phyloP scores from a whole-genome alignment of 2,888 invertebrate genomes.

The Priocnemis perturbator region DNA sequence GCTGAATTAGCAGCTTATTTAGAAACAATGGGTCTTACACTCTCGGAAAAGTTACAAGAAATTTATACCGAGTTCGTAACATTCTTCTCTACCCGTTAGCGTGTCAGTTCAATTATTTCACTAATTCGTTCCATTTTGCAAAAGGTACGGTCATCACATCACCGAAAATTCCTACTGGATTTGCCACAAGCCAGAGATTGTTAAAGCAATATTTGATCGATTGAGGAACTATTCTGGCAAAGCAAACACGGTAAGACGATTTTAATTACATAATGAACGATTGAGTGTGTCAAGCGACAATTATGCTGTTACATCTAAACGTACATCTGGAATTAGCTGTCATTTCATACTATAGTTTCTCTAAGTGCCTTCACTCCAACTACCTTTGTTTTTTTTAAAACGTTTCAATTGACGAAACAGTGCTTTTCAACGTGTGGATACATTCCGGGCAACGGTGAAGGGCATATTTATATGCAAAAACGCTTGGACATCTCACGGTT shows the following conservation, averaged over 20 bases:
- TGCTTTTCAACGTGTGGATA: too few species aligned
- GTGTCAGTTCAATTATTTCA: not conserved
- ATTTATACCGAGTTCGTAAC: conserved; percentile 83
- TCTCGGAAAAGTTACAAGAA: conserved; percentile 81
- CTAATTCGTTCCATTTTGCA: conserved; percentile 5
- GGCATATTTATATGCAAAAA: too few species aligned
- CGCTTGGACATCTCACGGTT: too few species aligned
- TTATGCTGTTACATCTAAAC: not conserved
- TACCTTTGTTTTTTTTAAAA: too few species aligned
- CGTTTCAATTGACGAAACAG: too few species aligned
- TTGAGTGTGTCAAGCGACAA: not conserved
- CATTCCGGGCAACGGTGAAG: too few species aligned
- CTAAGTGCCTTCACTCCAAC: not conserved
- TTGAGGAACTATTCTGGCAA: conserved; percentile 84
- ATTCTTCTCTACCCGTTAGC: conserved; percentile 13
- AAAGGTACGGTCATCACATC: conserved; percentile 91
- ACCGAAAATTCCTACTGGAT: conserved; percentile 93
- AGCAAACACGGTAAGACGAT: conserved; percentile 78
- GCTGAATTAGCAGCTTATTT: conserved; percentile 87
- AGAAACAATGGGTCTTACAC: conserved; percentile 78
- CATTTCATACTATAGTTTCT: not conserved
- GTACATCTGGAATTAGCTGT: not conserved
- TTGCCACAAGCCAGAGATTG: conserved; percentile 84
- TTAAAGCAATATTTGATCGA: conserved; percentile 86
- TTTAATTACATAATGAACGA: too few species aligned